These are phyloP conservation scores for Melanophora roralis DNA, from an alignment of 2,888 invertebrate species.

Conservation along the genomic window DNA sequence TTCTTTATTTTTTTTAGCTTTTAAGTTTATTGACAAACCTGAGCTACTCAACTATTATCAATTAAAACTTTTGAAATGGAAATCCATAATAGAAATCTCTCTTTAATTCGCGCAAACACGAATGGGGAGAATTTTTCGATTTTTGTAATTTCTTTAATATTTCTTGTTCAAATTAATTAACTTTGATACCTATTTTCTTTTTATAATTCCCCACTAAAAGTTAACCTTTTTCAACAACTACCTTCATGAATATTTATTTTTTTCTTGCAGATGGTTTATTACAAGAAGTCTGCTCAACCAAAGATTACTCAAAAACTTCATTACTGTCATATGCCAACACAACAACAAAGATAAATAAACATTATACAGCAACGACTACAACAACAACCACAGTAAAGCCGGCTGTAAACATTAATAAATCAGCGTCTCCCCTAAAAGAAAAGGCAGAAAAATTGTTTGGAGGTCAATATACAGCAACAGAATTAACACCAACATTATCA, in stretches of 20 bases:
- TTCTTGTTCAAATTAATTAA: too few species aligned
- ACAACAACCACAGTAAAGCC: constrained; percentile 62
- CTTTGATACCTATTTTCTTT: too few species aligned
- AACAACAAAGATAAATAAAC: constrained; percentile 60
- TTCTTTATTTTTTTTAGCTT: too few species aligned
- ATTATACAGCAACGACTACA: constrained; percentile 55
- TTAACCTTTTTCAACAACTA: too few species aligned
- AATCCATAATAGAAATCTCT: too few species aligned
- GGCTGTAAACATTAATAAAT: constrained; percentile 45
- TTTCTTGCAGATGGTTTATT: constrained; percentile 62
- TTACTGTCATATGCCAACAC: constrained; percentile 55
- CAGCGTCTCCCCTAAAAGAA: constrained; percentile 67
- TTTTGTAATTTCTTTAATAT: too few species aligned
- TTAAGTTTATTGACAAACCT: too few species aligned
- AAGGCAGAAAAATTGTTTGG: constrained; percentile 73
- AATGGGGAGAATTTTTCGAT: too few species aligned
- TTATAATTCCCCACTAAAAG: too few species aligned
- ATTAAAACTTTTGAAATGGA: too few species aligned
- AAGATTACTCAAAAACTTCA: constrained; percentile 61
- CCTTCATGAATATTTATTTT: neutral
- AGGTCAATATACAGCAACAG: constrained; percentile 73
- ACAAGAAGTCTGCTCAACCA: constrained; percentile 50
- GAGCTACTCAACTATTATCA: too few species aligned
- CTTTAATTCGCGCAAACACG: too few species aligned
- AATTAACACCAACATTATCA: constrained; percentile 61